These are phyloP conservation scores for Berghia stephanieae DNA, from an alignment of 1,140 invertebrate genomes.

Conservation along the genomic window DNA sequence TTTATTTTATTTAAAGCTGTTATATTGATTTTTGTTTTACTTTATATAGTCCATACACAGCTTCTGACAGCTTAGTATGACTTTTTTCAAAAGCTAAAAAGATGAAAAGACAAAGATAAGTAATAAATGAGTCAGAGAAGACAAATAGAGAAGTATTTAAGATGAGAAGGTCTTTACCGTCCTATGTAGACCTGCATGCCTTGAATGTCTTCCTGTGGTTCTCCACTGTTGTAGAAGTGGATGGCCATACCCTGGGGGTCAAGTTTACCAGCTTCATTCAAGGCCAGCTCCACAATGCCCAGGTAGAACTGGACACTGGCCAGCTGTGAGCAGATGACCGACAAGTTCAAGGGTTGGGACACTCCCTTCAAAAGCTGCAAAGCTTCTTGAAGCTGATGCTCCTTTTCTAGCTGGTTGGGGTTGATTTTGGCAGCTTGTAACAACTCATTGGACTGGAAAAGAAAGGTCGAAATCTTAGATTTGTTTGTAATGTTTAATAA, in stretches of 20 bases:
- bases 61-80: too few species aligned
- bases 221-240: constrained; percentile 87
- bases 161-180: constrained; percentile 45
- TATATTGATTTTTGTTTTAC: too few species aligned
- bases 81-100: neutral
- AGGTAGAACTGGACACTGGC: constrained; percentile 77
- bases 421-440: constrained; percentile 78
- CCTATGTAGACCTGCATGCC: constrained; percentile 62
- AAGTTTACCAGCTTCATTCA: constrained; percentile 82
- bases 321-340: constrained; percentile 81
- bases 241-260: constrained; percentile 89
- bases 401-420: constrained; percentile 76
- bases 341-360: constrained; percentile 80
- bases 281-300: constrained; percentile 88
- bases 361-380: constrained; percentile 87
- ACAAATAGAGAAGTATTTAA: neutral
- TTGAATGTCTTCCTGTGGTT: constrained; percentile 78
- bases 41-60: too few species aligned
- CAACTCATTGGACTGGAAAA: constrained; percentile 84
- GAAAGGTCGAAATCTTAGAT: neutral
- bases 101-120: neutral
- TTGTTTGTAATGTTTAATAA: neutral
- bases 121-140: neutral
- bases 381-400: constrained; percentile 79
- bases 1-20: too few species aligned